These are phyloP conservation scores for Caenorhabditis imperialis DNA, from an alignment of 2,888 invertebrate species.

Conservation along the genomic window DNA sequence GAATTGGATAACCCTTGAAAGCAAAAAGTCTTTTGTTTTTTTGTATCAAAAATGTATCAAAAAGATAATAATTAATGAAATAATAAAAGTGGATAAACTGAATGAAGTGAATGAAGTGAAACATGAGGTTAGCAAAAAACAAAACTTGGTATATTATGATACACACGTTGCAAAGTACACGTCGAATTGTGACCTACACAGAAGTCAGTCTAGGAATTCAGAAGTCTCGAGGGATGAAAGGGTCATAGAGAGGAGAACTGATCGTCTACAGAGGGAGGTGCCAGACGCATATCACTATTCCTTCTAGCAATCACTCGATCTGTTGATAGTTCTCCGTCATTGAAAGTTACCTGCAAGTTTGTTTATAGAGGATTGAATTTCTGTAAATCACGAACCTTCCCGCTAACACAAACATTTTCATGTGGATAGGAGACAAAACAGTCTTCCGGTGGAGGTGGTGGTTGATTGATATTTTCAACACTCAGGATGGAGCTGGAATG, in stretches of 20 bases:
- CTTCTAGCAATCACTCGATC: slow-evolving; percentile 57
- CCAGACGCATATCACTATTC: slow-evolving; percentile 53
- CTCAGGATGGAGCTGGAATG: slow-evolving; percentile 39
- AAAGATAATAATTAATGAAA: slow-evolving; percentile 3
- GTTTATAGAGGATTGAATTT: no score
- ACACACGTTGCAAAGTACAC: slow-evolving; percentile 58
- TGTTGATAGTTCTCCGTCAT: slow-evolving; percentile 50
- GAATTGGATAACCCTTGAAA: slow-evolving; percentile 56
- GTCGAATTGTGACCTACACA: slow-evolving; percentile 50
- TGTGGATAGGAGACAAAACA: slow-evolving; percentile 10
- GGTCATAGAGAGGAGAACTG: slow-evolving; percentile 50
- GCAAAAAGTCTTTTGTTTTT: slow-evolving; percentile 24
- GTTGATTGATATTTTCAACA: slow-evolving; percentile 9
- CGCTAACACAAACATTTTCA: neutral
- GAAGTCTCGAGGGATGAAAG: slow-evolving; percentile 16
- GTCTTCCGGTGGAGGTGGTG: neutral
- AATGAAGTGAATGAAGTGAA: slow-evolving; percentile 4
- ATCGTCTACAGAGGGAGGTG: slow-evolving; percentile 37
- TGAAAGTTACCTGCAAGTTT: slow-evolving; percentile 37
- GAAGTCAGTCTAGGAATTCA: slow-evolving; percentile 45
- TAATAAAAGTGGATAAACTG: no score
- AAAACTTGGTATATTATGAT: slow-evolving; percentile 31
- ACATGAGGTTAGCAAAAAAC: no score
- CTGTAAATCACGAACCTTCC: slow-evolving; percentile 10
- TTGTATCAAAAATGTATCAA: slow-evolving; percentile 38